phyloP scores from a whole-genome alignment of 2,888 invertebrate genomes.

The Pammene aurita region DNA sequence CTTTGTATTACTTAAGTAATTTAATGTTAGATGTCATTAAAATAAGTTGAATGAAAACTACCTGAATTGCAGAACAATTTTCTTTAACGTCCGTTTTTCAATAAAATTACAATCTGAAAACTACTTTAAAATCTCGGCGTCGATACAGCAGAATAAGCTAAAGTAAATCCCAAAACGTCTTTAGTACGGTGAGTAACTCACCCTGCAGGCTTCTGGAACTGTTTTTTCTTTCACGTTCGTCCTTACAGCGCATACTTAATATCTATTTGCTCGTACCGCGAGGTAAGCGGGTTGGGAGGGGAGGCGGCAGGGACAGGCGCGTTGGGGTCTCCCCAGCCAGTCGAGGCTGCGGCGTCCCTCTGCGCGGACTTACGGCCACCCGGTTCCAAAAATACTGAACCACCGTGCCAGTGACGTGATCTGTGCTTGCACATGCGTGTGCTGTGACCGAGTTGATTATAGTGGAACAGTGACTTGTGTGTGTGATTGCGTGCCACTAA shows the following conservation, averaged over 20 bases:
- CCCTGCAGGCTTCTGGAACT: conserved; percentile 64
- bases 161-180: conserved; percentile 46
- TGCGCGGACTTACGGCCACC: conserved; percentile 57
- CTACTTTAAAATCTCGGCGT: too few relatives aligned
- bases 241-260: conserved; percentile 80
- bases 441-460: conserved; percentile 59
- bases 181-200: conserved; percentile 50
- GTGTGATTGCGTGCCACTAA: conserved; percentile 58
- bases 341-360: conserved; percentile 71
- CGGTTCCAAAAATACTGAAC: conserved; percentile 56
- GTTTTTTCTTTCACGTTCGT: conserved; percentile 74
- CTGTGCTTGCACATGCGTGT: conserved; percentile 65
- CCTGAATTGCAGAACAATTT: too few relatives aligned
- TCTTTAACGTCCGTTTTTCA: too few relatives aligned
- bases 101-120: too few relatives aligned
- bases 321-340: conserved; percentile 80
- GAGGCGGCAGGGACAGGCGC: conserved; percentile 74
- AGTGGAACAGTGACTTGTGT: conserved; percentile 69
- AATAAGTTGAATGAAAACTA: too few relatives aligned
- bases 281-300: conserved; percentile 62
- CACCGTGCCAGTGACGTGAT: conserved; percentile 76
- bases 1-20: too few relatives aligned
- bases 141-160: conserved; percentile 9
- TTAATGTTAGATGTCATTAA: too few relatives aligned
- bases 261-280: conserved; percentile 79